These are phyloP conservation scores for Aramus guarauna DNA, from an alignment of 2,113 vertebrate species.

Conservation along the genomic window DNA sequence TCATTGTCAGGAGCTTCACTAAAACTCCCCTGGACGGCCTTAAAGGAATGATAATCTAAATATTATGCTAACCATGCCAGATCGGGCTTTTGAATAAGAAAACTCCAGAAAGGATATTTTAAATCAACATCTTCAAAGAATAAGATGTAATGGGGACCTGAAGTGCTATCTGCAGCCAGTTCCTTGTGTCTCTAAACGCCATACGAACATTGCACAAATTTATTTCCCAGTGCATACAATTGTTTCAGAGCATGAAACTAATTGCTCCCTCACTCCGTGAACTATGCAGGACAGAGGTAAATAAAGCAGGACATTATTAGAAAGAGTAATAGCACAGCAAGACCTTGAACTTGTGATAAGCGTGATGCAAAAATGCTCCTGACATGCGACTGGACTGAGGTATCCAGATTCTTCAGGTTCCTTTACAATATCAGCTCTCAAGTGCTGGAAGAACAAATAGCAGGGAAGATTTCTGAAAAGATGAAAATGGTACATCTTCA, in stretches of 20 bases:
- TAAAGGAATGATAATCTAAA: not conserved
- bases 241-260: not conserved
- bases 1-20: not conserved
- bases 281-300: not conserved
- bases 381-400: not conserved
- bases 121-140: not conserved
- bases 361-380: not conserved
- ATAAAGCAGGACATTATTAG: not conserved
- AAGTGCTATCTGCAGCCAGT: not conserved
- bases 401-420: not conserved
- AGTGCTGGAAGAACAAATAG: constrained; percentile 32
- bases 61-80: not conserved
- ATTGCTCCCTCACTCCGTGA: not conserved
- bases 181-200: not conserved
- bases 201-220: not conserved
- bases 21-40: not conserved
- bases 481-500: constrained; percentile 22
- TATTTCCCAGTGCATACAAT: not conserved
- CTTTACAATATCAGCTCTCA: not conserved
- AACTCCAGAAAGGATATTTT: not conserved
- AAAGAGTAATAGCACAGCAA: not conserved
- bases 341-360: not conserved
- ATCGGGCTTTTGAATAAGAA: not conserved
- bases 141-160: not conserved
- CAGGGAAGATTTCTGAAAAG: not conserved